Evolutionary conservation across 2,797 vertebrate species (phyloP).

Genomic region (Parotocinclus haroldoi): DNA sequence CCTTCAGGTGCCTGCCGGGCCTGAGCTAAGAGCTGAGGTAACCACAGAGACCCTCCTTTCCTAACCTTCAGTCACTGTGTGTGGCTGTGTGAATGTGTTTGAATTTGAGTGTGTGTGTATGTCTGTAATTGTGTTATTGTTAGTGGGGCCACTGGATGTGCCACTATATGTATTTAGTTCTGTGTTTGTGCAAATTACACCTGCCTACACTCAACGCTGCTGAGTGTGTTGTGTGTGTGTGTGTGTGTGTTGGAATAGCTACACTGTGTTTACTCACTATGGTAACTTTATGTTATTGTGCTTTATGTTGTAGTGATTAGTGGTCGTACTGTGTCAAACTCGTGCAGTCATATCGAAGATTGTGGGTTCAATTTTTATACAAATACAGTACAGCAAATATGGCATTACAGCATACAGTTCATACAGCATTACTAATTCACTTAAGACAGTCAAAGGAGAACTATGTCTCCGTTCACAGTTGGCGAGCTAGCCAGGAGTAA

Average conservation of each 20-base stretch:
- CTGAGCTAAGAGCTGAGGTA: slow-evolving; percentile 77
- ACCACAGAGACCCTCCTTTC: slow-evolving; percentile 72
- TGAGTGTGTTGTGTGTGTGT: slow-evolving; percentile 30
- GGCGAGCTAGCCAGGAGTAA: too few species aligned
- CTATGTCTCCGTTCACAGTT: too few species aligned
- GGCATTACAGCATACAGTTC: not conserved
- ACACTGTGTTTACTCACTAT: slow-evolving; percentile 5
- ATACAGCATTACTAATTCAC: not conserved
- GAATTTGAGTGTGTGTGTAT: slow-evolving; percentile 54
- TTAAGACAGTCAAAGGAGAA: too few species aligned
- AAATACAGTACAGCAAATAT: too few species aligned
- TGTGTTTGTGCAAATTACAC: slow-evolving; percentile 57
- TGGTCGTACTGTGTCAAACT: slow-evolving; percentile 1
- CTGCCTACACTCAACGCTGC: slow-evolving; percentile 30
- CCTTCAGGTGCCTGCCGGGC: slow-evolving; percentile 76
- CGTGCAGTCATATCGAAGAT: not conserved
- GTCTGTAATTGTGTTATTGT: slow-evolving; percentile 53
- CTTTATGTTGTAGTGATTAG: slow-evolving; percentile 10
- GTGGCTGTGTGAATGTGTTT: slow-evolving; percentile 55
- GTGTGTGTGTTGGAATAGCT: not conserved
- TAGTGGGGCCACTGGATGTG: slow-evolving; percentile 51
- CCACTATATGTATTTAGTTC: slow-evolving; percentile 62
- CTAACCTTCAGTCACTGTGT: slow-evolving; percentile 55
- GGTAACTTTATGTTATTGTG: slow-evolving; percentile 16
- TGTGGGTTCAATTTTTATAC: not conserved